Conservation (phyloP, 1,140 invertebrate genomes). For the Saccostrea glomerata region DNA sequence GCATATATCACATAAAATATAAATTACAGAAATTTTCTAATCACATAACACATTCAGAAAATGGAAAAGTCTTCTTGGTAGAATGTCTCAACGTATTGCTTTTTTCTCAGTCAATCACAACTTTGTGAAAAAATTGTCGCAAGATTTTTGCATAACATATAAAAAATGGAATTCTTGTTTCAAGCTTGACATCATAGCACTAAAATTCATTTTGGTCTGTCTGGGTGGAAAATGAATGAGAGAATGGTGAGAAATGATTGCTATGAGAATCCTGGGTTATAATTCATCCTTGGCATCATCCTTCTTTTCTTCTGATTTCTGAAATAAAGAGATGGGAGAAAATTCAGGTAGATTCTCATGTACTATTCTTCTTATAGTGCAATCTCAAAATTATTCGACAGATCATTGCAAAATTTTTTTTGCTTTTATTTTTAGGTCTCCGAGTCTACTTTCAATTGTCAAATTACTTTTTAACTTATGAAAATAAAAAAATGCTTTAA, state of each 20-base stretch:
- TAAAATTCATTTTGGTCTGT: constrained; percentile 11
- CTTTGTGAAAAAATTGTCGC: neutral
- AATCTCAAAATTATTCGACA: neutral
- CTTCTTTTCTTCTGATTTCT: constrained; percentile 47
- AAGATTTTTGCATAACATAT: constrained; percentile 4
- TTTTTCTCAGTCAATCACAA: neutral
- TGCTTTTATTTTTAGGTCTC: neutral
- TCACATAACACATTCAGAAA: neutral
- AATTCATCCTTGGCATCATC: constrained; percentile 50
- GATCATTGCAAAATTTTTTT: neutral
- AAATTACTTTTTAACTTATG: neutral
- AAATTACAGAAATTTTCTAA: constrained; percentile 5
- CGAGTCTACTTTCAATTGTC: neutral
- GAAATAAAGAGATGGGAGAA: constrained; percentile 50
- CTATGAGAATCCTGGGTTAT: constrained; percentile 47
- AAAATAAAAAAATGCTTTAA: neutral
- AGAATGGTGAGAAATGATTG: neutral
- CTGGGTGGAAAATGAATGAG: neutral
- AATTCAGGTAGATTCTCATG: neutral
- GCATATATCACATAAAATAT: constrained; percentile 19
- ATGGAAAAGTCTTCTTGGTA: neutral
- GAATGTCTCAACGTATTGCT: neutral
- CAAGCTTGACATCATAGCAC: neutral
- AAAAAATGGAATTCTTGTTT: constrained; percentile 32
- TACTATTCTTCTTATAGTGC: neutral